Conservation (phyloP, 2,797 vertebrate genomes). For the Falco concolor region DNA sequence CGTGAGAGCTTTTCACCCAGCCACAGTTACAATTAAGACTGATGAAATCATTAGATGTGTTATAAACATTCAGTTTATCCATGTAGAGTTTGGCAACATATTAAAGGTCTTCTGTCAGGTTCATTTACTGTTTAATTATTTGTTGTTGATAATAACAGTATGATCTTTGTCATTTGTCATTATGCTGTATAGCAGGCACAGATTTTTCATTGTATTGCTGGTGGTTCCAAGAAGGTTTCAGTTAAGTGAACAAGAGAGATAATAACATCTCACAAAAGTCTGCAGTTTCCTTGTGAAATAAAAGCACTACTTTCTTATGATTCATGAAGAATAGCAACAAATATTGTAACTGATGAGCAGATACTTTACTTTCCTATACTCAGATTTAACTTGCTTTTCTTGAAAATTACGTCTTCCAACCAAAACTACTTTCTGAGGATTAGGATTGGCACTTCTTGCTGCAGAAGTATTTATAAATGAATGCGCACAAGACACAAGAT, state of each 20-base stretch:
- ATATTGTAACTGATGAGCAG: not conserved
- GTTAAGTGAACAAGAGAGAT: conserved; percentile 2
- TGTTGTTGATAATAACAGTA: conserved; percentile 64
- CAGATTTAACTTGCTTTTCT: not conserved
- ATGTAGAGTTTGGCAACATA: conserved; percentile 75
- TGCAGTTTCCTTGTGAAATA: not conserved
- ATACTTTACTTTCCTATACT: not conserved
- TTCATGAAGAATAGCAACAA: not conserved
- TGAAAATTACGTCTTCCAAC: not conserved
- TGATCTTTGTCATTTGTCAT: conserved; percentile 64
- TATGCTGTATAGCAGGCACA: not conserved
- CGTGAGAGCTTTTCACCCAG: conserved; percentile 58
- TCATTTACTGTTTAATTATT: conserved; percentile 77
- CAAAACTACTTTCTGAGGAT: not conserved
- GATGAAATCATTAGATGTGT: conserved; percentile 80
- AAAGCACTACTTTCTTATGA: not conserved
- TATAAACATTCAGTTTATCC: conserved; percentile 80
- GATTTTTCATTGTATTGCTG: conserved; percentile 21
- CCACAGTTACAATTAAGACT: conserved; percentile 78
- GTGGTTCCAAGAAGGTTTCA: not conserved
- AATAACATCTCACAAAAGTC: not conserved
- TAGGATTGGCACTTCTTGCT: not conserved
- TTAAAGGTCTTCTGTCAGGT: conserved; percentile 82
- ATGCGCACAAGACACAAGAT: not conserved
- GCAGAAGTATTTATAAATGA: not conserved